Base-by-base conservation (phyloP, 2,797 vertebrate genomes). In the Argya squamiceps region DNA sequence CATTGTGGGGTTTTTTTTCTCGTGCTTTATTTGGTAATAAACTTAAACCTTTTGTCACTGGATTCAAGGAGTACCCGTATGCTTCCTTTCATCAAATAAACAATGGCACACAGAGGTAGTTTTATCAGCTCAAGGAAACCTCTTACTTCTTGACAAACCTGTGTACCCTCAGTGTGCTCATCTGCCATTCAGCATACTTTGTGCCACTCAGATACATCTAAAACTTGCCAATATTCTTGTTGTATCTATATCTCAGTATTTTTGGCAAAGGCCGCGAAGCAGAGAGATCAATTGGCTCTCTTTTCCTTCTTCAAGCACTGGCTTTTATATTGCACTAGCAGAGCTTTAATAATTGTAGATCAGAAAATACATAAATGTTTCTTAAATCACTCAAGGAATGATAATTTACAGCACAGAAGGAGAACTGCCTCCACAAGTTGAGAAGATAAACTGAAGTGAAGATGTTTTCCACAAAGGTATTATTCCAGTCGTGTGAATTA, bases 261-360 rank as follows among this genome's bases (percentile, higher is more conserved):
- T 97, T 92, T 84, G 84, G 84, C 89, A 91, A 75, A 89, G 88
- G 67, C 55, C 39, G 44, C 63, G 92, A 82, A 94, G 49, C 70
- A 88, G 78, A 95, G 80, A 87, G 93, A 76, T 52, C 32, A 47
- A 59, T 9, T 55, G 58, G 36, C 43, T 96, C 52, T 26, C 63
- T 91, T 73, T 77, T 68, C 39, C 49, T 94, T 85, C 69, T 95
- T 39, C 11, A 27, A 91, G 65, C 69, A 62, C 41, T 56, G 83
- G 49, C 91, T 83, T 90, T 73, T 76, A 84, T 85, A 87, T 52
- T 69, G 76, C 30, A 64, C 47, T 41, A 90, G 29, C 53, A 83
- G 69, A 81, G 13, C 59, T 83, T 85, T 50, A 84, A 65, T 69
- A 79, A 59, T 41, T 87, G 47, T 70, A 91, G 87, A 84, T 59